phyloP scores from a whole-genome alignment of 1,140 invertebrate genomes.

The Drosophila athabasca region DNA sequence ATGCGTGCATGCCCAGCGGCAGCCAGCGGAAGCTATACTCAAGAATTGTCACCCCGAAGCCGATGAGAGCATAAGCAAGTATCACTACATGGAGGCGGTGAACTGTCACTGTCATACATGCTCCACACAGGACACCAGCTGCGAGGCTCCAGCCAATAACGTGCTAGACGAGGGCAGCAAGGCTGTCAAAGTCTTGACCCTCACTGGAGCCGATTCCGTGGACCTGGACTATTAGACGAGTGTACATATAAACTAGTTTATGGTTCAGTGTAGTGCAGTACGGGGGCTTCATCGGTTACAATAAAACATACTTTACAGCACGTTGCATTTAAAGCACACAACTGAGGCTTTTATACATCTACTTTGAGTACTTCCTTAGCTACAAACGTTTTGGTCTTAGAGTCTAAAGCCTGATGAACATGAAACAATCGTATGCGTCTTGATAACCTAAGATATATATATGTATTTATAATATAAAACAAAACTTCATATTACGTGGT shows the following conservation, averaged over 20 bases:
- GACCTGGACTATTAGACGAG: slow-evolving; percentile 69
- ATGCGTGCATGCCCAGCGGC: slow-evolving; percentile 89
- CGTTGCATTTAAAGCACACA: slow-evolving; percentile 40
- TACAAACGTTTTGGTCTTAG: neutral
- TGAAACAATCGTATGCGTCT: slow-evolving; percentile 22
- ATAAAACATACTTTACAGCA: slow-evolving; percentile 46
- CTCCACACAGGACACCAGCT: slow-evolving; percentile 79
- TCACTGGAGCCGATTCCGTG: slow-evolving; percentile 63
- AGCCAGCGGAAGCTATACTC: slow-evolving; percentile 85
- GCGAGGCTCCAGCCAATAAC: slow-evolving; percentile 78
- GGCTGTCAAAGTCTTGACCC: slow-evolving; percentile 54
- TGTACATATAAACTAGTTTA: neutral
- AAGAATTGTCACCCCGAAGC: slow-evolving; percentile 87
- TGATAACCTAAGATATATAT: slow-evolving; percentile 56
- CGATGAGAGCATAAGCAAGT: slow-evolving; percentile 84
- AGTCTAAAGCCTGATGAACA: slow-evolving; percentile 7
- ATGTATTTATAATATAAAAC: slow-evolving; percentile 58
- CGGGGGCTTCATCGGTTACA: slow-evolving; percentile 16
- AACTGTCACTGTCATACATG: slow-evolving; percentile 86
- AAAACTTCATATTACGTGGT: slow-evolving; percentile 53
- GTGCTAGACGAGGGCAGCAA: slow-evolving; percentile 51
- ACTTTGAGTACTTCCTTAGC: too few species aligned
- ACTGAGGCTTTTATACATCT: neutral
- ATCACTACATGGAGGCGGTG: slow-evolving; percentile 87
- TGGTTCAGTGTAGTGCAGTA: slow-evolving; percentile 16